Evolutionary conservation across 2,113 vertebrate species (phyloP).

Genomic region (Spilogale gracilis): DNA sequence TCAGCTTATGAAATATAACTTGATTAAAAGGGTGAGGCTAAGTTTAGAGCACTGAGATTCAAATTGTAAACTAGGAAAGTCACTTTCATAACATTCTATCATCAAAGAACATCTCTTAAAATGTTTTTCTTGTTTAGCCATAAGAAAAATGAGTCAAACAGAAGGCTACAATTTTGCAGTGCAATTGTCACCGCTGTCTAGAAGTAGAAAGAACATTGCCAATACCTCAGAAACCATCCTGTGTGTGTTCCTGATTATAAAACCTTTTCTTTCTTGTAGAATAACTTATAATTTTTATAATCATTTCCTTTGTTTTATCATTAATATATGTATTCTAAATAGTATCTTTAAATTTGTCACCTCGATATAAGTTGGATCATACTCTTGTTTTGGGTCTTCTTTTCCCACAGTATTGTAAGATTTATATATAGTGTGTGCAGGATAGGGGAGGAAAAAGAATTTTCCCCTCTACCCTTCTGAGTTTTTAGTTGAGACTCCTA

Average conservation of each 20-base stretch:
- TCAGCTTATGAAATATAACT: conserved; percentile 56
- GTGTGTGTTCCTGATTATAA: not conserved
- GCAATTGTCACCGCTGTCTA: fast-evolving
- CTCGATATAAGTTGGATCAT: not conserved
- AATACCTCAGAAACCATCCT: not conserved
- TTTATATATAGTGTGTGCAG: not conserved
- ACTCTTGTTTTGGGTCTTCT: conserved; percentile 23
- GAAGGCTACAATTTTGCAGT: conserved; percentile 18
- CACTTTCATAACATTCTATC: not conserved
- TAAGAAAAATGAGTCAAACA: not conserved
- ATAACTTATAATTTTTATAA: not conserved
- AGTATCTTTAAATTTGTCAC: not conserved
- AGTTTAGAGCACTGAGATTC: conserved; percentile 22
- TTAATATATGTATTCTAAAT: conserved; percentile 28
- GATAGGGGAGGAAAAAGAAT: not conserved
- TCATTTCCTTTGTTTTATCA: not conserved
- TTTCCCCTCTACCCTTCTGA: not conserved
- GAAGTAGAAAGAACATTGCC: not conserved
- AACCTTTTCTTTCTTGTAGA: not conserved
- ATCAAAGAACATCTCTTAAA: conserved; percentile 4
- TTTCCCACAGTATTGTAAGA: not conserved
- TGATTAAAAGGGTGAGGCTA: conserved; percentile 29
- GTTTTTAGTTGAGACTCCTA: not conserved
- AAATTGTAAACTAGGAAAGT: conserved; percentile 28
- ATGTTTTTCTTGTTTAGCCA: not conserved